These are phyloP conservation scores for Heliconius sara DNA, from an alignment of 2,888 invertebrate species.

Conservation along the genomic window DNA sequence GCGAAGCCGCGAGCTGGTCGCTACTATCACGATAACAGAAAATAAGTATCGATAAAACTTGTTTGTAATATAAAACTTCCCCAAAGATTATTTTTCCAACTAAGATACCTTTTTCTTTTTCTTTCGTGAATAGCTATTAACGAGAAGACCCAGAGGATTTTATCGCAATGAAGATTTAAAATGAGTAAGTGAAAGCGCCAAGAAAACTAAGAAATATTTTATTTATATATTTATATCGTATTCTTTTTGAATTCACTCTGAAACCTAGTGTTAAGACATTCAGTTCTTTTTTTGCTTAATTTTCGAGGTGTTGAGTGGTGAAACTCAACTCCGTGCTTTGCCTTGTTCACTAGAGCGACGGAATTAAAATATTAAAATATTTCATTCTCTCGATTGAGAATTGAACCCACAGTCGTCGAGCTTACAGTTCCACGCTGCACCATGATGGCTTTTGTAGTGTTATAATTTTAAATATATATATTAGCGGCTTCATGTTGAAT, in stretches of 20 bases:
- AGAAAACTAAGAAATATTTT: neutral
- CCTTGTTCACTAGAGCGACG: too few species aligned
- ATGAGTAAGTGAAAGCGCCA: neutral
- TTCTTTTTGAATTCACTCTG: too few species aligned
- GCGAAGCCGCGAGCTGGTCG: too few species aligned
- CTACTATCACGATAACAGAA: neutral
- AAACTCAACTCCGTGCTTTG: too few species aligned
- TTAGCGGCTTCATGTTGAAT: neutral
- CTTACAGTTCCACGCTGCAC: too few species aligned
- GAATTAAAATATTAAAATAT: too few species aligned
- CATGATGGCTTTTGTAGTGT: neutral
- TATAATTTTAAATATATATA: neutral
- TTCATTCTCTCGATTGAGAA: too few species aligned
- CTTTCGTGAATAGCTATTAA: constrained; percentile 8
- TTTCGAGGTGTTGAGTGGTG: too few species aligned
- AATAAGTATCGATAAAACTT: constrained; percentile 13
- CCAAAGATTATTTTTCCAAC: neutral
- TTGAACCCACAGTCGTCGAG: too few species aligned
- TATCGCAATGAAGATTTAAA: constrained; percentile 19
- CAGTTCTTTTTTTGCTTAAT: too few species aligned
- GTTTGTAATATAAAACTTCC: neutral
- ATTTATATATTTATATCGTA: too few species aligned
- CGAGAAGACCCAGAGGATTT: constrained; percentile 9
- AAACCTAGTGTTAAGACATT: too few species aligned
- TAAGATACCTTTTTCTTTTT: neutral